phyloP scores from a whole-genome alignment of 2,888 invertebrate genomes.

The Aphidius colemani region DNA sequence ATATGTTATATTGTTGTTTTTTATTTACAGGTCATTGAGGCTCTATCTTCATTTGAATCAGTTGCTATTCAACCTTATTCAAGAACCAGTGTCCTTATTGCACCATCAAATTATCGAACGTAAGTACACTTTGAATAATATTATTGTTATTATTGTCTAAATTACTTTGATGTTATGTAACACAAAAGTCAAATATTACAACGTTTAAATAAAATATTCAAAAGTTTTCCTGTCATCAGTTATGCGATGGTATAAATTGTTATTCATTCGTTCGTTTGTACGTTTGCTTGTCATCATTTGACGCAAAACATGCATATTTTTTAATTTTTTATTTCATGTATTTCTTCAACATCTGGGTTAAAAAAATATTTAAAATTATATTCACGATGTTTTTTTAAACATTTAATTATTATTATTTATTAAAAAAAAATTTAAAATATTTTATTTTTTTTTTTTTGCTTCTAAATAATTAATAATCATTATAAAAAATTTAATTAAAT shows the following conservation, averaged over 20 bases:
- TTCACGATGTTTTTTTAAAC: background rate
- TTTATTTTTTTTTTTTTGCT: background rate
- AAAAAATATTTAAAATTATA: background rate
- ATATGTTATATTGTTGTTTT: no score
- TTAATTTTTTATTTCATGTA: conserved; percentile 4
- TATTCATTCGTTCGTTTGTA: no score
- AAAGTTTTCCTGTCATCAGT: no score
- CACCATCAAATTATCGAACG: conserved; percentile 67
- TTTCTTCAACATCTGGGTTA: conserved; percentile 15
- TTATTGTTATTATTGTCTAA: background rate
- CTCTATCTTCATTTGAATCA: conserved; percentile 67
- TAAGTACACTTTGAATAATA: conserved; percentile 53
- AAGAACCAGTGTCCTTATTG: conserved; percentile 64
- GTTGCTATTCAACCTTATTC: conserved; percentile 68
- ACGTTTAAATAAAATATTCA: no score
- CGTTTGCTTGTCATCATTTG: no score
- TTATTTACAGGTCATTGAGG: conserved; percentile 62
- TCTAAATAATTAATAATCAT: background rate
- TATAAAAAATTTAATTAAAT: background rate
- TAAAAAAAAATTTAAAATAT: no score
- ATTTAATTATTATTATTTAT: background rate
- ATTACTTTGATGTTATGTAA: background rate
- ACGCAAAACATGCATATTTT: background rate
- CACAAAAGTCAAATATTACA: background rate
- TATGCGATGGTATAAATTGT: no score